phyloP scores from a whole-genome alignment of 2,797 vertebrate genomes.

The Tauraco hartlaubi region DNA sequence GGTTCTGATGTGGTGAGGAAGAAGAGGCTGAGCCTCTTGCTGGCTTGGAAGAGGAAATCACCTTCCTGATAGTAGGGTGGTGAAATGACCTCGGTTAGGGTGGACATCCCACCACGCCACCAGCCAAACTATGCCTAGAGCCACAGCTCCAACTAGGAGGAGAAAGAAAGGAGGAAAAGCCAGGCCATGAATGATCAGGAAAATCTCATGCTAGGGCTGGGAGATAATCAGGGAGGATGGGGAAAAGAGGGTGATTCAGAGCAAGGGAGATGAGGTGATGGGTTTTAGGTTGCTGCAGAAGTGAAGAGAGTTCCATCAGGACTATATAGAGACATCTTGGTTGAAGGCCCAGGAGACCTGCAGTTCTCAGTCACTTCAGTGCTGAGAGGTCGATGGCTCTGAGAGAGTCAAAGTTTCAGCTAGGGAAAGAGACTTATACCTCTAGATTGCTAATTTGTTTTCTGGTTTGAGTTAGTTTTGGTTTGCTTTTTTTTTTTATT shows the following conservation, averaged over 20 bases:
- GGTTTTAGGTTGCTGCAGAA: background rate
- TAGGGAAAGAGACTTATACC: background rate
- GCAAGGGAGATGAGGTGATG: background rate
- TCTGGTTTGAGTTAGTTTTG: background rate
- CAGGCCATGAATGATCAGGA: background rate
- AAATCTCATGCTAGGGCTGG: background rate
- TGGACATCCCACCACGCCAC: background rate
- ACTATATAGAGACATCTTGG: background rate
- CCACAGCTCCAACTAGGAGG: accelerated
- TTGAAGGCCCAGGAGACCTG: background rate
- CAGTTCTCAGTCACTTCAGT: accelerated
- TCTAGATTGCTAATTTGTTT: background rate
- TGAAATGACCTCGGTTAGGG: background rate
- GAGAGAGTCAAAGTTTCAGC: background rate
- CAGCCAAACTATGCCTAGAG: background rate
- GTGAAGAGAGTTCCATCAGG: background rate
- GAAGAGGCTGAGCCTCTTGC: background rate
- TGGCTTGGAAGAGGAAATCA: background rate
- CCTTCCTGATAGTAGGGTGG: background rate
- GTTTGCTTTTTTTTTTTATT: background rate
- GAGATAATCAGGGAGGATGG: background rate
- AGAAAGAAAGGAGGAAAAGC: background rate
- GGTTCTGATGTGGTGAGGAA: background rate
- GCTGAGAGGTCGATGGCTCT: background rate
- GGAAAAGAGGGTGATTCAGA: background rate